Base-by-base conservation (phyloP, 2,113 vertebrate genomes). In the Lagopus leucura region DNA sequence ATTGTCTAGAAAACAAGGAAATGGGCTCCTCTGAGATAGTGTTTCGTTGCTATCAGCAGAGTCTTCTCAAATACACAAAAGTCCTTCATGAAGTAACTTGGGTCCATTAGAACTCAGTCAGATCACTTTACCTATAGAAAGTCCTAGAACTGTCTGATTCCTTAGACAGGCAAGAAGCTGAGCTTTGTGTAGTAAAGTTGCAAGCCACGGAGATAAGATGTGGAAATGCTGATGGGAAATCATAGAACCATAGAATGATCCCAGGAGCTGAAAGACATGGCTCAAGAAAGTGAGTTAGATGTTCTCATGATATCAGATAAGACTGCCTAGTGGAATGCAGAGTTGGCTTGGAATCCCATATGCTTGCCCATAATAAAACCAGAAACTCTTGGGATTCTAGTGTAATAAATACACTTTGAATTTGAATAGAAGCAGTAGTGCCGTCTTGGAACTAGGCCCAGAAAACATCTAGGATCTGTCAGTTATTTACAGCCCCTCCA, bases 131-230 rank as follows among this genome's bases (percentile, higher is more conserved):
- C 34, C 27, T 61, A 11, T 66, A 74, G 67, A 20, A 38, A 65
- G 12, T 88, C 61, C 52, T 55, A 27, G 55, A 88, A 55, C 45
- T 76, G 63, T 67, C 42, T 66, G 43, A 72, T 94, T 58, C 18
- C 52, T 77, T 1, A 4, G 22, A 82, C 83, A 86, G 22, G 86
- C 83, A 86, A 60, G 69, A 47, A 88, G 52, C 42, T 12, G 58
- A 92, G 65, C 89, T 87, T 92, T n/a, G 45, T 80, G 88, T 55
- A 93, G 38, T 22, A 25, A 54, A 88, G 25, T 38, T 91, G 70
- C 50, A 87, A 91, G 86, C 71, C 74, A 48, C 63, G 40, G 70
- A 48, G 47, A 48, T 50, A 34, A 2, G 9, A 40, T 91, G 87
- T 8, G 34, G 65, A 83, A 81, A 34, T 60, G 30, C 48, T 63